Conservation (phyloP, 2,113 vertebrate species). For the Psilopsiagon aurifrons region DNA sequence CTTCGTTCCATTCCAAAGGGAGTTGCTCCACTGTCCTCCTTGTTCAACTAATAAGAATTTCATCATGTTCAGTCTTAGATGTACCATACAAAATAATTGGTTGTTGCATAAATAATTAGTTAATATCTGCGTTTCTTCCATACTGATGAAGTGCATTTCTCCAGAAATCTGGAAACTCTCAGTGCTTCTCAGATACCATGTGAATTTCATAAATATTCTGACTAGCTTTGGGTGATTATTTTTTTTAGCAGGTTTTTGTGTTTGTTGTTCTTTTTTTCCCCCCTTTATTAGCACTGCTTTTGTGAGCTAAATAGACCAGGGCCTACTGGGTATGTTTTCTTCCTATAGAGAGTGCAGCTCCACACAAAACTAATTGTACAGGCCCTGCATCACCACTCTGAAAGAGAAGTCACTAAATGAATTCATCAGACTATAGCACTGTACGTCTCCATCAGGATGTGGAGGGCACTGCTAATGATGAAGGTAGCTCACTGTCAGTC, state of each 20-base stretch:
- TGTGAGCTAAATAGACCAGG: not conserved
- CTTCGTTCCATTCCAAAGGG: not conserved
- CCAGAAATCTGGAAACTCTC: conserved; percentile 3
- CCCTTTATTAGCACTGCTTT: not conserved
- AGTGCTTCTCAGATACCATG: not conserved
- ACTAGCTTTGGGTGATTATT: not conserved
- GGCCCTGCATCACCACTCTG: not conserved
- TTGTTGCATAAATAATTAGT: conserved; percentile 20
- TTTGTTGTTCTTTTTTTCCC: not conserved
- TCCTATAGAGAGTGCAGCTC: not conserved
- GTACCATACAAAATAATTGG: not conserved
- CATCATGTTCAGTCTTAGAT: not conserved
- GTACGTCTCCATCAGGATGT: not conserved
- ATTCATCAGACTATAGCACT: rapidly evolving
- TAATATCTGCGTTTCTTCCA: not conserved
- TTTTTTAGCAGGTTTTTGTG: not conserved
- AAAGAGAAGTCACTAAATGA: not conserved
- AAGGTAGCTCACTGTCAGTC: not conserved
- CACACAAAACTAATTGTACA: not conserved
- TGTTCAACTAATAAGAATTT: conserved; percentile 18
- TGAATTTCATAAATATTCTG: conserved; percentile 13
- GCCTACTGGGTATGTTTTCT: not conserved
- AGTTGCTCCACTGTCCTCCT: conserved; percentile 2
- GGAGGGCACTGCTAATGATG: not conserved
- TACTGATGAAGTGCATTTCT: not conserved